These are phyloP conservation scores for Stichodactyla mertensii DNA, from an alignment of 64 coral and sea anemone species.

Conservation along the genomic window DNA sequence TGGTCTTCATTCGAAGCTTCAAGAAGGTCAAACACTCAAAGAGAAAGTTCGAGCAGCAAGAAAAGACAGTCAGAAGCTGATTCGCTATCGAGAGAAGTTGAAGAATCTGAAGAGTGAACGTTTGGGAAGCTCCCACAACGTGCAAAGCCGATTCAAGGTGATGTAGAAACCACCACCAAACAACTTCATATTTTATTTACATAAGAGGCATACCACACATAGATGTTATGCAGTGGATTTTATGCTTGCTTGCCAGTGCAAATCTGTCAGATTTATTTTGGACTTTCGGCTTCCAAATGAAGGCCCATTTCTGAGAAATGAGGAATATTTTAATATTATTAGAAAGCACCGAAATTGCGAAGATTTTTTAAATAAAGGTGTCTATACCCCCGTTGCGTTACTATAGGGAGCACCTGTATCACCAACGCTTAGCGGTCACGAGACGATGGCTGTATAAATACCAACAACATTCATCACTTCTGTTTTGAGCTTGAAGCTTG, in stretches of 20 bases:
- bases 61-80: background rate
- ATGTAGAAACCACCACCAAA: background rate
- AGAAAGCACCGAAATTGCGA: too few relatives aligned
- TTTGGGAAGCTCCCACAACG: background rate
- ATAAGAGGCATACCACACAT: background rate
- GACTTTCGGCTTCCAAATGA: background rate
- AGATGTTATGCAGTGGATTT: too few relatives aligned
- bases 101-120: background rate
- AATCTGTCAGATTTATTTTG: background rate
- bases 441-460: background rate
- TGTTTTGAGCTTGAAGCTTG: too few relatives aligned
- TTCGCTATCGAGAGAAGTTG: constrained; percentile 7
- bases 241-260: background rate
- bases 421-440: background rate
- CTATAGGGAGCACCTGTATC: background rate
- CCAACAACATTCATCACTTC: too few relatives aligned
- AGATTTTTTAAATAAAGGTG: too few relatives aligned
- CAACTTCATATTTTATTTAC: background rate
- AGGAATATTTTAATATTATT: too few relatives aligned
- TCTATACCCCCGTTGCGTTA: background rate
- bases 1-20: background rate
- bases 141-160: background rate
- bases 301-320: background rate
- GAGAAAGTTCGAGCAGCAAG: background rate
- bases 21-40: background rate